Evolutionary conservation across 2,888 invertebrate genomes (phyloP).

Genomic region (Helicoverpa assulta): DNA sequence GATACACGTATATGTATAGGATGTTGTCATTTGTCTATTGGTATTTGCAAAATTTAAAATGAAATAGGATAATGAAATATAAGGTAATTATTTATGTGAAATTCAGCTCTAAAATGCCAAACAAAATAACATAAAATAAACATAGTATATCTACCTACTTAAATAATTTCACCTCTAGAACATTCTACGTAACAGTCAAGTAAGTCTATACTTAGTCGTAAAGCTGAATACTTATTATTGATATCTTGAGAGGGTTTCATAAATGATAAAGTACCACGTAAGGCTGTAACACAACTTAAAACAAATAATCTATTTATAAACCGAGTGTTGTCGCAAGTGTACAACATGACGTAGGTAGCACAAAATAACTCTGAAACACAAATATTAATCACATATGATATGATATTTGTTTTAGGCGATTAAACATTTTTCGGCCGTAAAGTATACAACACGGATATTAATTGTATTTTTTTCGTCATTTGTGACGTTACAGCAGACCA

Average conservation of each 20-base stretch:
- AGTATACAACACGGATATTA: neutral
- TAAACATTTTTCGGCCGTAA: constrained; percentile 12
- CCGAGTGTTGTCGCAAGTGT: constrained; percentile 63
- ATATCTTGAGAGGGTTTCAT: constrained; percentile 18
- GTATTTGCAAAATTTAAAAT: neutral
- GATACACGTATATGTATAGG: constrained; percentile 71
- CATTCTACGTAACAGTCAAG: neutral
- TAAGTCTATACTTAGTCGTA: neutral
- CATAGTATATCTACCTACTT: neutral
- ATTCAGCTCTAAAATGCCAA: too few relatives aligned
- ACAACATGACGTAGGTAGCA: constrained; percentile 42
- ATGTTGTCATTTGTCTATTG: constrained; percentile 56
- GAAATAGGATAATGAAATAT: too few relatives aligned
- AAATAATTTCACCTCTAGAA: too few relatives aligned
- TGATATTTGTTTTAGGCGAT: neutral
- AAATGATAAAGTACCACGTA: constrained; percentile 18
- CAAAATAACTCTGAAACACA: constrained; percentile 29
- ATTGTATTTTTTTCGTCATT: too few relatives aligned
- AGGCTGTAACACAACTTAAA: constrained; percentile 31
- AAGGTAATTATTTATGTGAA: too few relatives aligned
- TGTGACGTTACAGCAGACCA: too few relatives aligned
- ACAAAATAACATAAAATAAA: constrained; percentile 1
- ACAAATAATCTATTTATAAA: constrained; percentile 47
- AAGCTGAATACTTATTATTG: constrained; percentile 16
- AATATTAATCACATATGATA: constrained; percentile 12